A percentile compares a stretch with the other conserved stretches of the same genome.
Evolutionary conservation across 2,113 vertebrate genomes (phyloP).

Genomic region (Gnathonemus longibarbis): DNA sequence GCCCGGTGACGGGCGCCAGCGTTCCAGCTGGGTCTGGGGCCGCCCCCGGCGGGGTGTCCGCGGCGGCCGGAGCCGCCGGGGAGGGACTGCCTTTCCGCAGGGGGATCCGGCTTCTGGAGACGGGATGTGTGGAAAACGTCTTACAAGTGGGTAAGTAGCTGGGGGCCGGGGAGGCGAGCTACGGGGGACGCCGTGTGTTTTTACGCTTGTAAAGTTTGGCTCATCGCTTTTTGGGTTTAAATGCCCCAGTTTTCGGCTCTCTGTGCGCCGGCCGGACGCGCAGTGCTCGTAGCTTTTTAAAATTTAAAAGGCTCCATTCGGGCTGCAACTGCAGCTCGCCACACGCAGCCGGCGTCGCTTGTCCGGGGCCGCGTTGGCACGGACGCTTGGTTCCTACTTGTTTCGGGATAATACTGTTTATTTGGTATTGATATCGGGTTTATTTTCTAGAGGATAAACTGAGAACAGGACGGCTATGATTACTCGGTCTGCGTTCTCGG

Average conservation of each 20-base stretch:
- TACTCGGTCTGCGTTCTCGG: not conserved
- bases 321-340: not conserved
- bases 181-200: not conserved
- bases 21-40: conserved; percentile 50
- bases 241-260: not conserved
- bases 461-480: not conserved
- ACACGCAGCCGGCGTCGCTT: not conserved
- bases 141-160: conserved; percentile 92
- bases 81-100: conserved; percentile 88
- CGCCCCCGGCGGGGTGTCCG: conserved; percentile 52
- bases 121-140: conserved; percentile 90
- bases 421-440: not conserved
- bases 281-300: conserved; percentile 49
- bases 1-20: conserved; percentile 47
- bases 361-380: not conserved
- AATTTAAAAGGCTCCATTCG: conserved; percentile 62
- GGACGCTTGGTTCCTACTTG: conserved; percentile 11
- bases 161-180: not conserved
- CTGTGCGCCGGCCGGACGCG: not conserved
- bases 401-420: conserved; percentile 12
- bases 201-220: conserved; percentile 1
- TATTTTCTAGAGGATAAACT: not conserved
- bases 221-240: not conserved
- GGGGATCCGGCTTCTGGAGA: conserved; percentile 87
- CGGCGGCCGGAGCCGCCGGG: conserved; percentile 53